Conservation (phyloP, 2,113 vertebrate species). For the Amphiprion percula region DNA sequence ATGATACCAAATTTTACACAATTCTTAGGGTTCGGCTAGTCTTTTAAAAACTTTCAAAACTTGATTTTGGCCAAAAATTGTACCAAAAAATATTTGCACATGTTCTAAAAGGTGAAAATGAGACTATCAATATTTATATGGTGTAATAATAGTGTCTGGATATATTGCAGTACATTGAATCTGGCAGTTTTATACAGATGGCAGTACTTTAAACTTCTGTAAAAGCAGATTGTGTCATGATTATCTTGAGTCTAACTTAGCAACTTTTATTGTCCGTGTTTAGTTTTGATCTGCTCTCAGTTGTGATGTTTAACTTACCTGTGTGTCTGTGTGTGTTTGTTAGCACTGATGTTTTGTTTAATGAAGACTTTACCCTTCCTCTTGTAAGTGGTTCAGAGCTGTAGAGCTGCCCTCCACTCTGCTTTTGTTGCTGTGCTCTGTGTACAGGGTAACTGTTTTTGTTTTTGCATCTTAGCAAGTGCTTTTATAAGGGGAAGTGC, state of each 20-base stretch:
- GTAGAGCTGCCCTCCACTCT: constrained; percentile 83
- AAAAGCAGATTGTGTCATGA: constrained; percentile 86
- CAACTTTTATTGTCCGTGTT: constrained; percentile 87
- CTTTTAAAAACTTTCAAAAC: not conserved
- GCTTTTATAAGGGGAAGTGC: constrained; percentile 94
- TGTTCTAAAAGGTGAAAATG: constrained; percentile 25
- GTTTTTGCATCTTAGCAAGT: constrained; percentile 92
- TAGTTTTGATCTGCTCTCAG: constrained; percentile 82
- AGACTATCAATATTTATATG: constrained; percentile 1
- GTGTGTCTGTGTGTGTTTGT: constrained; percentile 83
- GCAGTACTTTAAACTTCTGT: constrained; percentile 85
- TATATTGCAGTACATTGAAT: constrained; percentile 66
- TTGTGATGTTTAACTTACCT: constrained; percentile 81
- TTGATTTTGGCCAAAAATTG: constrained; percentile 31
- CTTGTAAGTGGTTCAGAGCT: constrained; percentile 88
- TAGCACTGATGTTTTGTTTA: constrained; percentile 89
- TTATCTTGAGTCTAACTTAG: constrained; percentile 78
- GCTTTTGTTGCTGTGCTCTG: constrained; percentile 88
- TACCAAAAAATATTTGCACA: constrained; percentile 41
- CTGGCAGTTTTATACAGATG: constrained; percentile 87
- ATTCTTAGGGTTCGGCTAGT: not conserved
- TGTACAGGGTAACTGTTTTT: constrained; percentile 88
- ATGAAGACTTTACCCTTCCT: constrained; percentile 87
- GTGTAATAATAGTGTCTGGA: constrained; percentile 27
- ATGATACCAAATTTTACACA: not conserved